These are phyloP conservation scores for Lycia hirtaria DNA, from an alignment of 2,888 invertebrate genomes.

Conservation along the genomic window DNA sequence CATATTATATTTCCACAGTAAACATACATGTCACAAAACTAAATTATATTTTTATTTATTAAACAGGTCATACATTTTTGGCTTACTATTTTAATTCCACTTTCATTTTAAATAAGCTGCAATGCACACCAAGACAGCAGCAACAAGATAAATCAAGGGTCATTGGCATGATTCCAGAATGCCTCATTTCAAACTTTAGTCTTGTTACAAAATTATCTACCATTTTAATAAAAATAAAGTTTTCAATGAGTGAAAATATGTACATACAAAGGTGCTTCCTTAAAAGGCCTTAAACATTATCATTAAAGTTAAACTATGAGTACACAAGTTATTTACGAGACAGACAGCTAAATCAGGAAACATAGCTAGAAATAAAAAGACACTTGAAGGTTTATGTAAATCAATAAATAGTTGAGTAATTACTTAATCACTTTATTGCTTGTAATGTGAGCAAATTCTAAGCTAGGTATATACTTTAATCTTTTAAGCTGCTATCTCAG, in stretches of 20 bases:
- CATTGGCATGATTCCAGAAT: too few species aligned
- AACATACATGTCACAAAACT: constrained; percentile 37
- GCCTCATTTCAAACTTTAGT: too few species aligned
- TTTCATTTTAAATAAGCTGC: neutral
- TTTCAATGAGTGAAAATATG: too few species aligned
- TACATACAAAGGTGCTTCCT: too few species aligned
- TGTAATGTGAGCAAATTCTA: neutral
- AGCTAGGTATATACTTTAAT: neutral
- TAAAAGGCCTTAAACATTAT: too few species aligned
- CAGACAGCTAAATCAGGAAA: too few species aligned
- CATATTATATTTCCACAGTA: constrained; percentile 44
- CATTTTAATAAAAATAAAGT: neutral
- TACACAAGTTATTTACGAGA: too few species aligned
- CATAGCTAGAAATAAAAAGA: too few species aligned
- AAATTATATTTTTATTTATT: neutral
- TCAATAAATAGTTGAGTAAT: too few species aligned
- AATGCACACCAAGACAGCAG: neutral
- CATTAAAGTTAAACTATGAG: too few species aligned
- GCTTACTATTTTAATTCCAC: neutral
- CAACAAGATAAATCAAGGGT: neutral
- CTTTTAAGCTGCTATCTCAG: neutral
- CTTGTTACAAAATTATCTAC: neutral
- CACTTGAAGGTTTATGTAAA: too few species aligned
- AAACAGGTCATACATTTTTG: constrained; percentile 5
- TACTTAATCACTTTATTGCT: neutral